phyloP scores from a whole-genome alignment of 1,140 invertebrate species.

The Drosophila parabipectinata region DNA sequence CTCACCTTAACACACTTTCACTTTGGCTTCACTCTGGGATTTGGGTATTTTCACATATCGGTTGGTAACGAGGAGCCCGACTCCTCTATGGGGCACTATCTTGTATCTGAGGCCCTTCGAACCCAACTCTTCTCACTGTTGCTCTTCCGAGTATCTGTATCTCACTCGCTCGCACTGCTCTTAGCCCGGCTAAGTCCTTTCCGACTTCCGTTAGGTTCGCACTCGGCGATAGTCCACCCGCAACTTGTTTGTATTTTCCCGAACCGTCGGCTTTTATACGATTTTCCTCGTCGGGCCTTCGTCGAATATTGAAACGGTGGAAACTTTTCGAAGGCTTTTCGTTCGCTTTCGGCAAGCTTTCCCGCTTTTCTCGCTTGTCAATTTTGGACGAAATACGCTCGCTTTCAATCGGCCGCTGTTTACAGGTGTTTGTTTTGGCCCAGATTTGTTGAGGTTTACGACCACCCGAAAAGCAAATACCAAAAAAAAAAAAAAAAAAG shows the following conservation, averaged over 20 bases:
- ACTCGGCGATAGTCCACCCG: constrained; percentile 66
- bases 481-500: not conserved
- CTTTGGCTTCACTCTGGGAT: constrained; percentile 29
- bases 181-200: constrained; percentile 16
- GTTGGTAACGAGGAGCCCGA: constrained; percentile 1
- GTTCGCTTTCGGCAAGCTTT: constrained; percentile 61
- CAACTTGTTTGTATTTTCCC: constrained; percentile 71
- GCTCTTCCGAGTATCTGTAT: constrained; percentile 36
- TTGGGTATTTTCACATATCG: constrained; percentile 34
- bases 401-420: constrained; percentile 59
- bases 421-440: constrained; percentile 80
- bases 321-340: constrained; percentile 49
- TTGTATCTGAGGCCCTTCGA: constrained; percentile 34
- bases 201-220: constrained; percentile 19
- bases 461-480: constrained; percentile 4
- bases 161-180: constrained; percentile 34
- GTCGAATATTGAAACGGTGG: constrained; percentile 61
- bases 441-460: constrained; percentile 33
- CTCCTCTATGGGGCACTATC: constrained; percentile 36
- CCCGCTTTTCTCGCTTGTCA: constrained; percentile 54
- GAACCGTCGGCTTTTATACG: constrained; percentile 61
- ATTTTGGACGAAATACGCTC: constrained; percentile 40
- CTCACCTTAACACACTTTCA: constrained; percentile 40
- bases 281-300: constrained; percentile 59
- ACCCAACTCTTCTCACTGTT: constrained; percentile 38